These are phyloP conservation scores for Gandaritis pyraliata DNA, from an alignment of 2,888 invertebrate species.

Conservation along the genomic window DNA sequence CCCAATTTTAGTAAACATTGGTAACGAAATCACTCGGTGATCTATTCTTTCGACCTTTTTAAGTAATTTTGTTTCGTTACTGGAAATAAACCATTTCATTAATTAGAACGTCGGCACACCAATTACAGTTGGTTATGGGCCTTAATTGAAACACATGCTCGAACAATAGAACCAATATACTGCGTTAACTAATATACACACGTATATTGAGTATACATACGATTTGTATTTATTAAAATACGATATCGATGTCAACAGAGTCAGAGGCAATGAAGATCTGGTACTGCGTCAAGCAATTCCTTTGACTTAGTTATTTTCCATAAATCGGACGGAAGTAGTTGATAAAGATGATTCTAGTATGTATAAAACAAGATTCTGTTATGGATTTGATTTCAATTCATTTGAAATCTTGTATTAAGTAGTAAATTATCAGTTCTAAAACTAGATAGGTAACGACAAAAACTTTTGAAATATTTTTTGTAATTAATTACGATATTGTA, in stretches of 20 bases:
- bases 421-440: too few species aligned
- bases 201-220: conserved; percentile 30
- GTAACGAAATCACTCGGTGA: conserved; percentile 4
- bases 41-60: conserved; percentile 11
- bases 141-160: conserved; percentile 78
- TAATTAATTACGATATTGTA: neutral
- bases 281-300: conserved; percentile 11
- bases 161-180: conserved; percentile 39
- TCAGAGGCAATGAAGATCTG: conserved; percentile 13
- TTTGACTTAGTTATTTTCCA: conserved; percentile 18
- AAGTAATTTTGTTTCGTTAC: conserved; percentile 23
- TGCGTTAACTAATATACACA: conserved; percentile 19
- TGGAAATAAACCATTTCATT: conserved; percentile 43
- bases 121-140: conserved; percentile 69
- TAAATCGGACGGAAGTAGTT: neutral
- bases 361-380: neutral
- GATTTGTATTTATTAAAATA: conserved; percentile 53
- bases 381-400: too few species aligned
- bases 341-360: neutral
- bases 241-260: conserved; percentile 44
- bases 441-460: too few species aligned
- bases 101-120: conserved; percentile 52
- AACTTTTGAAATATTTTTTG: too few species aligned
- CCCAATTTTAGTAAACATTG: too few species aligned
- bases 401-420: too few species aligned